Evolutionary conservation across 2,113 vertebrate species (phyloP).

Genomic region (Prinia subflava): DNA sequence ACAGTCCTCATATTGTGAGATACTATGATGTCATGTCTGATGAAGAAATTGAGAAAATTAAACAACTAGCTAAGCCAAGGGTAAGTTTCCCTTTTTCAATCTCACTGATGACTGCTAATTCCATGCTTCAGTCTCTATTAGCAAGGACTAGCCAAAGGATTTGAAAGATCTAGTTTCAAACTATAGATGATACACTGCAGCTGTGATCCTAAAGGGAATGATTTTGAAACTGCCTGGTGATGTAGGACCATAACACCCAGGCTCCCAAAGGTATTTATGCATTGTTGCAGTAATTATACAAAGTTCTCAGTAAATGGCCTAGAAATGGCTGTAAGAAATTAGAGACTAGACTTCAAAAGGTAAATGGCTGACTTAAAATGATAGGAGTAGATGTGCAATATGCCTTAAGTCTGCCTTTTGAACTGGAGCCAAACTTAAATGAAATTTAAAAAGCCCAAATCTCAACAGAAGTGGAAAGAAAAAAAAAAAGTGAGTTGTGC

Average conservation of each 20-base stretch:
- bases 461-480: not conserved
- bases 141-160: not conserved
- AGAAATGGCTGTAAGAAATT: not conserved
- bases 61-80: slow-evolving; percentile 90
- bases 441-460: not conserved
- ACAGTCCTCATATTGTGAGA: slow-evolving; percentile 91
- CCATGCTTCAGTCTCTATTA: not conserved
- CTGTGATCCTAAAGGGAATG: not conserved
- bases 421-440: not conserved
- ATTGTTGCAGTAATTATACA: not conserved
- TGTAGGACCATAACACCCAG: not conserved
- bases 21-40: slow-evolving; percentile 86
- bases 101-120: not conserved
- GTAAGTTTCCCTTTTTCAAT: slow-evolving; percentile 70
- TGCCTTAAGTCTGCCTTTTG: not conserved
- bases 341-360: not conserved
- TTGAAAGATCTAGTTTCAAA: not conserved
- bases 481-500: not conserved
- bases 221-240: not conserved
- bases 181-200: not conserved
- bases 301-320: not conserved
- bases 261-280: not conserved
- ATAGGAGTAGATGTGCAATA: not conserved
- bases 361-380: not conserved
- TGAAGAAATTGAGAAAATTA: slow-evolving; percentile 90